Conservation (phyloP, 2,797 vertebrate species). For the Sebastes trivittatus region DNA sequence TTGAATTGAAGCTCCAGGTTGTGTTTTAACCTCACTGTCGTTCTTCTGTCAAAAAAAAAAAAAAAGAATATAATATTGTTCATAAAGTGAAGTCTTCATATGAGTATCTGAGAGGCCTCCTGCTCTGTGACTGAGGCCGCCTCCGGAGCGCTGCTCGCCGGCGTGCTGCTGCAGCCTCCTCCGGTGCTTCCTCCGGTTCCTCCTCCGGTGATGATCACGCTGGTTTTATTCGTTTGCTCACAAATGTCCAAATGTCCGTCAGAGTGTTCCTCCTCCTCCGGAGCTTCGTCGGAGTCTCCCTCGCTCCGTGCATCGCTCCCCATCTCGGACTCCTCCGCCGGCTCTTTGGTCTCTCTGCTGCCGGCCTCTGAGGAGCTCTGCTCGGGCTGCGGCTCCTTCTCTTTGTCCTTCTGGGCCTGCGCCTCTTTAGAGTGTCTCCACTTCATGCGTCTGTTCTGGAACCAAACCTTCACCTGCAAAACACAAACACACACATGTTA, state of each 20-base stretch:
- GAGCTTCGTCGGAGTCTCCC: constrained; percentile 89
- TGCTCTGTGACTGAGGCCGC: constrained; percentile 64
- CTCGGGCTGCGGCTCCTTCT: constrained; percentile 86
- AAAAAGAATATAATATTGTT: neutral
- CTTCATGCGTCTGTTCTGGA: constrained; percentile 96
- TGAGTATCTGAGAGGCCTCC: constrained; percentile 62
- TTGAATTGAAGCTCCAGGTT: neutral
- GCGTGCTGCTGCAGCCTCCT: constrained; percentile 25
- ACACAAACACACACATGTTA: too few species aligned
- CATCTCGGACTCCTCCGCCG: constrained; percentile 86
- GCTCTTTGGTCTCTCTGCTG: constrained; percentile 80
- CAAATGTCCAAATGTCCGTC: constrained; percentile 77
- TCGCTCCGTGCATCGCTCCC: constrained; percentile 92
- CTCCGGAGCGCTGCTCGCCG: constrained; percentile 53
- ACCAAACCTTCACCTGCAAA: constrained; percentile 95
- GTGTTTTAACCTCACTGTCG: constrained; percentile 24
- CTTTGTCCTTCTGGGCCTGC: constrained; percentile 97
- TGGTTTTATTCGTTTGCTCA: constrained; percentile 80
- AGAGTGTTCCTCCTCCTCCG: constrained; percentile 74
- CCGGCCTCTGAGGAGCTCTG: constrained; percentile 66
- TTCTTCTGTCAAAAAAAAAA: constrained; percentile 18
- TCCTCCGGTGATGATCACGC: constrained; percentile 83
- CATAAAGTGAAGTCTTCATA: constrained; percentile 59
- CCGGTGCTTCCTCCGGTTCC: constrained; percentile 29
- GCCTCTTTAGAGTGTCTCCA: constrained; percentile 99